Base-by-base conservation (phyloP, 1,140 invertebrate species). In the Cepaea nemoralis region DNA sequence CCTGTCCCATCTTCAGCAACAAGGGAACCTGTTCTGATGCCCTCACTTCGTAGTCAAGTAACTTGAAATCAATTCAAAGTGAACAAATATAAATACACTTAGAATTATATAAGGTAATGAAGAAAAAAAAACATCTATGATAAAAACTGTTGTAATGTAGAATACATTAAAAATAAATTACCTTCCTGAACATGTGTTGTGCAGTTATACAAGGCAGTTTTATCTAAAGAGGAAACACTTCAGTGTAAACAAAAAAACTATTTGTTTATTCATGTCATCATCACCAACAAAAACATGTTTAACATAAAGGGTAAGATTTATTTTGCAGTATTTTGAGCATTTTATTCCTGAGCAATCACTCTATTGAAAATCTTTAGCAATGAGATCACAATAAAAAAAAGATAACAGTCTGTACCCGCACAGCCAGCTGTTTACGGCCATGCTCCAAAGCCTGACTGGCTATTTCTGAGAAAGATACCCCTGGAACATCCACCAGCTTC, bases 391-490 rank as follows among this genome's bases (percentile, higher is more conserved):
- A n/a, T 14, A 55, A 55, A 55, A 55, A 55, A 55, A 59, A 19
- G n/a, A 22, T 55, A 27, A 27, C 6, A 31, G 12, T 22, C 27
- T 40, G 37, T 77, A 97, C 96, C 92, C 96, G 97, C 67, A 98
- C 96, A 8, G 98, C 97, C 63, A 99, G 92, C 86, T 97, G 94
- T 89, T 95, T 95, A 77, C 96, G 93, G 1, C 97, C 97, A 89
- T 93, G 94, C 86, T 97, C 95, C 6, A 96, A 94, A 19, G 98
- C 98, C 90, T 95, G 95, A 87, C 95, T 94, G 1, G 97, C 97
- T 85, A 99, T 98, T 88, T 97, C 96, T 82, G 96, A 96, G 90
- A 97, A 99, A 0, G 97, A 98, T 71, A 99, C 95, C 8, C 96
- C 97, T 31, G 95, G 94, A 39, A 95, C 94, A 85, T 96, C 95